Evolutionary conservation across 1,140 invertebrate species (phyloP).

Genomic region (Chionoecetes opilio): DNA sequence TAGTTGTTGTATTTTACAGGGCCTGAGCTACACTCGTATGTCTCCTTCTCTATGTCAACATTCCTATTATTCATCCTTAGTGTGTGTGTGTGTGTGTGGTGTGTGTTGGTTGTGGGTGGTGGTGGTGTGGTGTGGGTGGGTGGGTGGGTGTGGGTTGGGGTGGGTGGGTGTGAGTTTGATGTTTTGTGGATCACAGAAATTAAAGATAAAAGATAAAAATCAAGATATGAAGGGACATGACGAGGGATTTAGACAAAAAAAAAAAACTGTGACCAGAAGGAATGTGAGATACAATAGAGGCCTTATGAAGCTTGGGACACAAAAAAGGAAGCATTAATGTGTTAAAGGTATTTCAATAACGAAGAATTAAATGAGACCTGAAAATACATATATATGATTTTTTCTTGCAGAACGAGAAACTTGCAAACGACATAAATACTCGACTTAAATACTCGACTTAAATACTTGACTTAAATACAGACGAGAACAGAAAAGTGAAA

Average conservation of each 20-base stretch:
- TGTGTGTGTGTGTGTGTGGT: constrained; percentile 11
- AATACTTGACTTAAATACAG: neutral
- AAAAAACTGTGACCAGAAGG: neutral
- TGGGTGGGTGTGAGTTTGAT: neutral
- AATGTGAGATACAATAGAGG: neutral
- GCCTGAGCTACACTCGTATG: constrained; percentile 7
- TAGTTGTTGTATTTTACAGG: too few relatives aligned
- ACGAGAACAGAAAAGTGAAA: neutral
- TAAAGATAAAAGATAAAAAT: neutral
- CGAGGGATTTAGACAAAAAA: neutral
- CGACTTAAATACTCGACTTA: neutral
- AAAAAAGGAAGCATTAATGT: neutral
- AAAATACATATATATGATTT: too few relatives aligned
- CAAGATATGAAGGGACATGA: neutral
- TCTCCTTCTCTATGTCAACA: constrained; percentile 40
- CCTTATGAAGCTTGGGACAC: neutral
- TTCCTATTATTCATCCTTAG: too few relatives aligned
- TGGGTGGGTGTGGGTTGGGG: constrained; percentile 4
- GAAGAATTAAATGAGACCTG: neutral
- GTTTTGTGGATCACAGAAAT: neutral
- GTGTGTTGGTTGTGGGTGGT: constrained; percentile 45
- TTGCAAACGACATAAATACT: too few relatives aligned
- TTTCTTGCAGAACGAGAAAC: too few relatives aligned
- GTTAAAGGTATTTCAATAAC: constrained; percentile 3
- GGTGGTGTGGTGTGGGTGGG: neutral